Conservation (phyloP, 2,888 invertebrate genomes). For the Oscheius sp. region DNA sequence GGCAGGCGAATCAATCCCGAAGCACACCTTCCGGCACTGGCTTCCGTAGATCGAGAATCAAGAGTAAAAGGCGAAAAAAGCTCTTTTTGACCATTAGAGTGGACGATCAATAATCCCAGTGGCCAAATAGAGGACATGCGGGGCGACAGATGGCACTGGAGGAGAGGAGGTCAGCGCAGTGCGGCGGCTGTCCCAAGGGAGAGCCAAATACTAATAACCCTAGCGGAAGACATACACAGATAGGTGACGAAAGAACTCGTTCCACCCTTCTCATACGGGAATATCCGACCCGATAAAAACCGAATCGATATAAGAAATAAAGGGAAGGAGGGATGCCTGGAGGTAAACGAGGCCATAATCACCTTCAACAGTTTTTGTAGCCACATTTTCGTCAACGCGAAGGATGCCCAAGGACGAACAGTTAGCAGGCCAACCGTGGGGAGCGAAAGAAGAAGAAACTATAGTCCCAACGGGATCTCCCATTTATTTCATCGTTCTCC, state of each 20-base stretch:
- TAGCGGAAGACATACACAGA: too few species aligned
- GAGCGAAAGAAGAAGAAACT: not conserved
- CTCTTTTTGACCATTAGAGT: not conserved
- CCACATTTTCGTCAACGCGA: too few species aligned
- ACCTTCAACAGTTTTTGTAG: conserved; percentile 5
- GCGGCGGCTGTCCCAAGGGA: not conserved
- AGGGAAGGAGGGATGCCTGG: not conserved
- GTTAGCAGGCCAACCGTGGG: too few species aligned
- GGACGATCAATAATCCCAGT: conserved; percentile 22
- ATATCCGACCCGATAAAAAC: not conserved
- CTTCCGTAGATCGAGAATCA: not conserved
- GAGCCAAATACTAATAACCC: too few species aligned
- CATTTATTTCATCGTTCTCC: too few species aligned
- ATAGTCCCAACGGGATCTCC: too few species aligned
- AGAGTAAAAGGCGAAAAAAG: not conserved
- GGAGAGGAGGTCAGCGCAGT: not conserved
- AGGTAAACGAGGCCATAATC: not conserved
- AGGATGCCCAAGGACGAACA: too few species aligned
- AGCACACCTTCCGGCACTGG: not conserved
- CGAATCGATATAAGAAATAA: not conserved
- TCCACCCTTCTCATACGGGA: not conserved
- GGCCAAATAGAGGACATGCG: conserved; percentile 27
- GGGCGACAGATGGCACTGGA: not conserved
- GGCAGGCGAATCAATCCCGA: not conserved
- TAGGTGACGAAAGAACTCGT: conserved; percentile 2